These are phyloP conservation scores for Marmota monax DNA, from an alignment of 2,113 vertebrate species.

Conservation along the genomic window DNA sequence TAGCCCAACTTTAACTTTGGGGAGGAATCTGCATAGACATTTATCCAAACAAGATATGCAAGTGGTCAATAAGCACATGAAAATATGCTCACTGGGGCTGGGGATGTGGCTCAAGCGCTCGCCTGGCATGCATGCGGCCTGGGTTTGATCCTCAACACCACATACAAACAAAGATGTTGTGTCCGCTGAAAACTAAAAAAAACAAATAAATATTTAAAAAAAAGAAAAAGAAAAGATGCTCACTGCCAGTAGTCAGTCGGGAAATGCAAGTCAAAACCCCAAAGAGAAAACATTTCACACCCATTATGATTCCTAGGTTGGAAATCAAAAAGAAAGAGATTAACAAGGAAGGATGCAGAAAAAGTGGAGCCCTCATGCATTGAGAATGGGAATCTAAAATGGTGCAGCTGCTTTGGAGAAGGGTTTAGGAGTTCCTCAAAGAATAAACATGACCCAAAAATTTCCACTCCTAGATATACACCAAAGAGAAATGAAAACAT, in stretches of 20 bases:
- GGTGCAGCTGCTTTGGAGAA: neutral
- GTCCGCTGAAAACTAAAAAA: no score
- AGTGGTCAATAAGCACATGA: slow-evolving; percentile 18
- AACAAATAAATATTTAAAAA: no score
- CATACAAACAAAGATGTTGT: no score
- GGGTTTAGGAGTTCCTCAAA: neutral
- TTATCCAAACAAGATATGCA: neutral
- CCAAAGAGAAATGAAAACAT: slow-evolving; percentile 36
- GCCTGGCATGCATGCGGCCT: no score
- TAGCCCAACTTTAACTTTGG: neutral
- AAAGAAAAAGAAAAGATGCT: neutral
- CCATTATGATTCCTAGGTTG: neutral
- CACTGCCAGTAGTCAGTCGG: neutral
- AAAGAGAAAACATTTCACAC: slow-evolving; percentile 5
- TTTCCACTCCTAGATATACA: neutral
- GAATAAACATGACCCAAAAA: slow-evolving; percentile 20
- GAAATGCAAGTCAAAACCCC: slow-evolving; percentile 43
- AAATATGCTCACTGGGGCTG: neutral
- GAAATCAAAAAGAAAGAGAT: slow-evolving; percentile 2
- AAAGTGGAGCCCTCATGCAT: neutral
- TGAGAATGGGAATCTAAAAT: neutral
- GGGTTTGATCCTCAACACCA: no score
- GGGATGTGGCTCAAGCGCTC: no score
- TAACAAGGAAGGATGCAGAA: neutral
- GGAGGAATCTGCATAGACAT: slow-evolving; percentile 7